phyloP scores from a whole-genome alignment of 1,140 invertebrate species.

The Drosophila dunni region DNA sequence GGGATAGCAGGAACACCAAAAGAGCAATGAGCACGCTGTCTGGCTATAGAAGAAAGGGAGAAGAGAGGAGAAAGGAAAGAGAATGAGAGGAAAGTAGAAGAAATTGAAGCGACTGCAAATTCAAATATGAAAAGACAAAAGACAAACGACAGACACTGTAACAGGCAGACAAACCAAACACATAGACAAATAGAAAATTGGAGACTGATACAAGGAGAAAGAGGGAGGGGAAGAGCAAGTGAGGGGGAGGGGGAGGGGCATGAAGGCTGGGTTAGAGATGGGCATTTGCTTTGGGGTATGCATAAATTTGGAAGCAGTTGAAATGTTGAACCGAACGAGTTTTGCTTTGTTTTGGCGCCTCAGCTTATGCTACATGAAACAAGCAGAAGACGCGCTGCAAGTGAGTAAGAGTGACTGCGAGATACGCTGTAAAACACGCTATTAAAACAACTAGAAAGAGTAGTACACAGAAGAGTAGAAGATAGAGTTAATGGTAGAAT shows the following conservation, averaged over 20 bases:
- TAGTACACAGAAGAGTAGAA: neutral
- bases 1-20: slow-evolving; percentile 38
- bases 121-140: slow-evolving; percentile 74
- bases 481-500: neutral
- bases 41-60: slow-evolving; percentile 14
- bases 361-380: slow-evolving; percentile 53
- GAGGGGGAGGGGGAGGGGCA: neutral
- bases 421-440: neutral
- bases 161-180: slow-evolving; percentile 20
- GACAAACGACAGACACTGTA: slow-evolving; percentile 54
- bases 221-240: neutral
- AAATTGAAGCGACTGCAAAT: slow-evolving; percentile 30
- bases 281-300: slow-evolving; percentile 37
- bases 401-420: neutral
- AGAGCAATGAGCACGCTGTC: slow-evolving; percentile 31
- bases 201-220: neutral
- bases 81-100: neutral
- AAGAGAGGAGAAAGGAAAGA: neutral
- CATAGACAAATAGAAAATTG: neutral
- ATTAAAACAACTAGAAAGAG: neutral
- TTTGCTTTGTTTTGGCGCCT: slow-evolving; percentile 76
- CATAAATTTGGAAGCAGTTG: slow-evolving; percentile 76
- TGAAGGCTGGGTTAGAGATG: neutral
- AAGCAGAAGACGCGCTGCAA: neutral
- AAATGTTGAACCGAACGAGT: slow-evolving; percentile 67